phyloP scores from a whole-genome alignment of 2,888 invertebrate species.

The Rhagium mordax region DNA sequence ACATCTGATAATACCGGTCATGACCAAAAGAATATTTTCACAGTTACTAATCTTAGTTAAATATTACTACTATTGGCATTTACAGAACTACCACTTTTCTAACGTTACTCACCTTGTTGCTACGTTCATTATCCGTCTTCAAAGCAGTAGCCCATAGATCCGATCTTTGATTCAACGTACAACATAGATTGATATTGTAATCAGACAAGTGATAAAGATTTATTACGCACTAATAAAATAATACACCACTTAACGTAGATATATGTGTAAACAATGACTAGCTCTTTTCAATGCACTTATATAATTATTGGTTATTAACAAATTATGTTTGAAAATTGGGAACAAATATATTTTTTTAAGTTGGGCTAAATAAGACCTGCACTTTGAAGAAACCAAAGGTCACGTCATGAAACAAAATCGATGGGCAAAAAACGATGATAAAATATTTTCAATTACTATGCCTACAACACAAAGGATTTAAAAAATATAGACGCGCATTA shows the following conservation, averaged over 20 bases:
- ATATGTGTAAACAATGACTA: not conserved
- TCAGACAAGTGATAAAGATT: not conserved
- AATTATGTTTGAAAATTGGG: no score
- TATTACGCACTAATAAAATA: not conserved
- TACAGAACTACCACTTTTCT: not conserved
- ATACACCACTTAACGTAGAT: not conserved
- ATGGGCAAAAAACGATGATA: no score
- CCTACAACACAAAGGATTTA: no score
- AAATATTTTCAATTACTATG: no score
- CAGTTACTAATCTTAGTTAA: not conserved
- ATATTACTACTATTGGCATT: not conserved
- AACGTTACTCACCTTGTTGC: not conserved
- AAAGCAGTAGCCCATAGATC: not conserved
- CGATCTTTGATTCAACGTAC: not conserved
- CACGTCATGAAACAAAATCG: no score
- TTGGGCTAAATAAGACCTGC: no score
- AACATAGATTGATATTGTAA: not conserved
- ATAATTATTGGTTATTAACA: no score
- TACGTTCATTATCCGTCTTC: not conserved
- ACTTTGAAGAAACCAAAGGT: no score
- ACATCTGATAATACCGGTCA: no score
- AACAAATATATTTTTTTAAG: no score
- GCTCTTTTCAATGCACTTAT: not conserved
- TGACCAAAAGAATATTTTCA: no score
- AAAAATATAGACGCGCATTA: no score